Percentiles rank a stretch among this genome's conserved stretches.
Evolutionary conservation across 2,888 invertebrate species (phyloP).

Genomic region (Xestia c-nigrum): DNA sequence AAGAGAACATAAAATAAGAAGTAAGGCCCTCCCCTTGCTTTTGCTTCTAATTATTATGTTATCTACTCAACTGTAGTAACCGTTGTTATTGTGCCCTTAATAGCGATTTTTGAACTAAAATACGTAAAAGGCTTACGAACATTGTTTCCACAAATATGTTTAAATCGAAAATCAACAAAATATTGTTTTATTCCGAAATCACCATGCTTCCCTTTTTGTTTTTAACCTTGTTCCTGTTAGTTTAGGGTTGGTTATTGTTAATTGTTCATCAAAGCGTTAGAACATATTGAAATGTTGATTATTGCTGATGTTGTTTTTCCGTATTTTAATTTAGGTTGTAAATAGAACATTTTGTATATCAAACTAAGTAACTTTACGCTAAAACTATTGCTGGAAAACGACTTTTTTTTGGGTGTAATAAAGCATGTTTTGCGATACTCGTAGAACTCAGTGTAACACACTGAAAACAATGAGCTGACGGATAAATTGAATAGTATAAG

Average conservation of each 20-base stretch:
- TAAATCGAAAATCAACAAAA: background rate
- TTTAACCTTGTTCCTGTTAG: background rate
- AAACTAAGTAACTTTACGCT: too few relatives aligned
- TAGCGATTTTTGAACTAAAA: background rate
- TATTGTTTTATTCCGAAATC: conserved; percentile 6
- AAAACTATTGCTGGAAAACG: too few relatives aligned
- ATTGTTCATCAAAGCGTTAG: background rate
- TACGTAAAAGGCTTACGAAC: background rate
- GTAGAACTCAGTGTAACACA: too few relatives aligned
- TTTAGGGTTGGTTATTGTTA: background rate
- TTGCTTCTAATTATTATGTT: background rate
- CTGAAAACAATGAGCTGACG: too few relatives aligned
- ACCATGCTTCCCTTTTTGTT: background rate
- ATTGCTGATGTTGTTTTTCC: background rate
- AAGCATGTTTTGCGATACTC: too few relatives aligned
- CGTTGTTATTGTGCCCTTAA: conserved; percentile 1
- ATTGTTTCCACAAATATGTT: background rate
- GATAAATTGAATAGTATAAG: too few relatives aligned
- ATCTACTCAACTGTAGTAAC: background rate
- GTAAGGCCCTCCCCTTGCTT: background rate
- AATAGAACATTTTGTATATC: too few relatives aligned
- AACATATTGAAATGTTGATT: background rate
- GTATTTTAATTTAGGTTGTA: too few relatives aligned
- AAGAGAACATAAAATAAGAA: background rate
- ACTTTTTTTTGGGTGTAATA: too few relatives aligned